Percentiles rank a stretch among this genome's conserved stretches.
These are phyloP conservation scores for Amphimedon queenslandica DNA, from an alignment of 37 sponge, comb jelly and placozoan species.

Conservation along the genomic window DNA sequence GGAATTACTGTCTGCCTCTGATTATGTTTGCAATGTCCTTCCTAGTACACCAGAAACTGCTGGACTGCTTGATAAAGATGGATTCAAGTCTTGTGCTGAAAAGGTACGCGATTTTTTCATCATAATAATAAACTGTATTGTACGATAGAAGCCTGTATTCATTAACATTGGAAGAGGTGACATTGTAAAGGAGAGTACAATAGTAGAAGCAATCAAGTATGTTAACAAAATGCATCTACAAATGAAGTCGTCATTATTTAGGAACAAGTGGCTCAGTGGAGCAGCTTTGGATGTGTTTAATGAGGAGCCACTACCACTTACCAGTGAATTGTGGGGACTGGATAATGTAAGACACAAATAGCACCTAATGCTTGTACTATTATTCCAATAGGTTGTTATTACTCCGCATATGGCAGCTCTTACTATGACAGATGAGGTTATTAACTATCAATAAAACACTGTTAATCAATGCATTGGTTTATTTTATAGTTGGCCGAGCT, in stretches of 20 bases:
- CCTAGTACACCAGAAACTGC: slow-evolving; percentile 50
- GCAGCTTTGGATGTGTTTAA: slow-evolving; percentile 60
- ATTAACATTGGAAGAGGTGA: slow-evolving; percentile 59
- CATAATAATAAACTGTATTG: neutral
- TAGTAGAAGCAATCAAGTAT: slow-evolving; percentile 34
- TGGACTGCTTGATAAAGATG: slow-evolving; percentile 38
- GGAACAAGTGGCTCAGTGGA: slow-evolving; percentile 38
- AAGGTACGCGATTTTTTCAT: slow-evolving; percentile 8
- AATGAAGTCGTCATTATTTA: neutral
- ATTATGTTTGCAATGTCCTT: slow-evolving; percentile 56
- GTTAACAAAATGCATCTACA: neutral
- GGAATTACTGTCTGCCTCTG: slow-evolving; percentile 22
- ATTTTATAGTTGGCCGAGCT: slow-evolving; percentile 6
- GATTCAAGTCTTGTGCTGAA: slow-evolving; percentile 22
- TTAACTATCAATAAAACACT: neutral
- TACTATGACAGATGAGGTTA: slow-evolving; percentile 16
- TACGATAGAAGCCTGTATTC: slow-evolving; percentile 37
- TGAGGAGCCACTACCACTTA: slow-evolving; percentile 39
- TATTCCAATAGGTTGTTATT: slow-evolving; percentile 27
- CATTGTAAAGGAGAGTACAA: slow-evolving; percentile 16
- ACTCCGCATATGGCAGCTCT: slow-evolving; percentile 37
- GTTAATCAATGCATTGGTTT: neutral
- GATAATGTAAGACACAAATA: slow-evolving; percentile 19
- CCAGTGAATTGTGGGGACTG: slow-evolving; percentile 44
- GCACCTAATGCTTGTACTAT: neutral